Conservation (phyloP, 2,888 invertebrate species). For the Abscondita cerata region DNA sequence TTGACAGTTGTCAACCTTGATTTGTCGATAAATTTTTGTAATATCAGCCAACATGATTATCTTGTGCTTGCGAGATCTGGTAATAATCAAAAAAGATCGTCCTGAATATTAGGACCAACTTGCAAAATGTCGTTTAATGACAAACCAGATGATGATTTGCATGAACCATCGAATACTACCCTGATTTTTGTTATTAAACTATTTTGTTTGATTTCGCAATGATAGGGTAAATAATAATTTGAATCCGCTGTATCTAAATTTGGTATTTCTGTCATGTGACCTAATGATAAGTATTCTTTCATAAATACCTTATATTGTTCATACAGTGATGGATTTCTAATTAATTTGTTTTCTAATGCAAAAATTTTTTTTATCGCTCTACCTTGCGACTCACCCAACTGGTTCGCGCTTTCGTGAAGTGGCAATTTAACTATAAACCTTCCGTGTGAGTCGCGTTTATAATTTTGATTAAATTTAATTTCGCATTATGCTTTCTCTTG, state of each 20-base stretch:
- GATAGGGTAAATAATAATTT: constrained; percentile 7
- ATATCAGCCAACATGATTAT: background rate
- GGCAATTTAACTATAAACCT: constrained; percentile 1
- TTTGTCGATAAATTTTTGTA: constrained; percentile 7
- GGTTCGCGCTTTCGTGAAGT: constrained; percentile 1
- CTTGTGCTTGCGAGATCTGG: background rate
- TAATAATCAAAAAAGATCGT: constrained; percentile 10
- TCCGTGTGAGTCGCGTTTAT: background rate
- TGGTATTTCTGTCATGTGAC: constrained; percentile 3
- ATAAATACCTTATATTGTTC: background rate
- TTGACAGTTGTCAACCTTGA: background rate
- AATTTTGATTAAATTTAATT: background rate
- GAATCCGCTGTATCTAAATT: background rate
- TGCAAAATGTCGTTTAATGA: constrained; percentile 1
- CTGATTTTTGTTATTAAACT: constrained; percentile 3
- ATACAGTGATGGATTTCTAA: background rate
- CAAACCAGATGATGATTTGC: background rate
- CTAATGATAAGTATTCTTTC: background rate
- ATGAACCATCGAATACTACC: background rate
- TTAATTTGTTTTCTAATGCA: background rate
- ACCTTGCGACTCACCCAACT: background rate
- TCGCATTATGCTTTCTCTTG: too few species aligned
- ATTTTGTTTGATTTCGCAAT: background rate
- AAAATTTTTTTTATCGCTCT: background rate
- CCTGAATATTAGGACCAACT: constrained; percentile 1